Evolutionary conservation across 2,797 vertebrate genomes (phyloP).

Genomic region (Sebastes melanostomus): DNA sequence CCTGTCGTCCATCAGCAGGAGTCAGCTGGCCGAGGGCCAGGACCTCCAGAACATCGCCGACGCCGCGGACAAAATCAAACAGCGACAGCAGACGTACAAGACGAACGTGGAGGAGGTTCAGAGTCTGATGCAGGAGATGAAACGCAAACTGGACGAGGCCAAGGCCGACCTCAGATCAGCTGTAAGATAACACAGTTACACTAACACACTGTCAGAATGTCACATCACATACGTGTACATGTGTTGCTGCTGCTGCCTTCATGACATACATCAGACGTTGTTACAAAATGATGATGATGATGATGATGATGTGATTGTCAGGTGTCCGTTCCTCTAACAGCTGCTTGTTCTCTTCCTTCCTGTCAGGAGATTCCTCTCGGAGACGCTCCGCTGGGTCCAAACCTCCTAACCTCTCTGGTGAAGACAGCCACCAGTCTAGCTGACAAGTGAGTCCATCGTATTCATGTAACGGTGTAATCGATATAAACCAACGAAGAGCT

Average conservation of each 20-base stretch:
- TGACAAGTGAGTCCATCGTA: constrained; percentile 66
- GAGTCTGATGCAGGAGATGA: constrained; percentile 78
- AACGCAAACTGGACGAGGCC: constrained; percentile 76
- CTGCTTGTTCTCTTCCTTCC: background rate
- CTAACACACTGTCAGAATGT: background rate
- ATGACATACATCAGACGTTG: no score
- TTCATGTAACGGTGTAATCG: background rate
- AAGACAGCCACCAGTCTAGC: constrained; percentile 83
- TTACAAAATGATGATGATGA: background rate
- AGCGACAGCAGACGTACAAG: constrained; percentile 70
- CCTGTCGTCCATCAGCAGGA: constrained; percentile 75
- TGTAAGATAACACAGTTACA: constrained; percentile 63
- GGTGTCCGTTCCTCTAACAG: background rate
- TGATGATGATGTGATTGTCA: background rate
- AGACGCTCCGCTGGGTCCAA: constrained; percentile 45
- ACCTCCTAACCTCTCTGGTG: constrained; percentile 78
- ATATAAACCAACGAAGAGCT: background rate
- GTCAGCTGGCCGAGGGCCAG: constrained; percentile 66
- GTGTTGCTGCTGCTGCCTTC: no score
- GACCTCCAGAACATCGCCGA: constrained; percentile 74
- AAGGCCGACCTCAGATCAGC: constrained; percentile 56
- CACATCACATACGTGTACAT: background rate
- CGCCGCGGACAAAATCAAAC: constrained; percentile 38
- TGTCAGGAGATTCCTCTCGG: constrained; percentile 67
- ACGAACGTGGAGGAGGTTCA: constrained; percentile 71